A percentile compares a stretch with the other conserved stretches of the same genome.
Conservation (phyloP, 2,888 invertebrate species). For the Archips xylosteana region DNA sequence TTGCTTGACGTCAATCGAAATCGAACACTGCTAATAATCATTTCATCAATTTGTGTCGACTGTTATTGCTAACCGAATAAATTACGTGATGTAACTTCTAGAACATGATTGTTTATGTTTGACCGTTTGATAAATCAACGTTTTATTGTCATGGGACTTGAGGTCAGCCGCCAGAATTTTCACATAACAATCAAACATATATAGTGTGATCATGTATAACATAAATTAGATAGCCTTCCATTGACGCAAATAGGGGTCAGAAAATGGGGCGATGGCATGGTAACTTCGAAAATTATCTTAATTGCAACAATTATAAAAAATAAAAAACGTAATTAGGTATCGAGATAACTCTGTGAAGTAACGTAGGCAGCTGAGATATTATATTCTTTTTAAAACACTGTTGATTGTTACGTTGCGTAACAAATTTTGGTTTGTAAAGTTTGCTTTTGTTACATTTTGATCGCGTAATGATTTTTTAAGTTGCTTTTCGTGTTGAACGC, state of each 20-base stretch:
- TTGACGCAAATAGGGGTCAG: conserved; percentile 66
- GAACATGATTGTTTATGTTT: conserved; percentile 20
- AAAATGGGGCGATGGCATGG: conserved; percentile 49
- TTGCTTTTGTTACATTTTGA: conserved; percentile 1
- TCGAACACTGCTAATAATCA: conserved; percentile 56
- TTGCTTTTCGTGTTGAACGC: not conserved
- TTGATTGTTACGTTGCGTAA: conserved; percentile 13
- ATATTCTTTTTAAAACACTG: not conserved
- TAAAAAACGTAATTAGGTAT: conserved; percentile 9
- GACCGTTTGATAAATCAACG: conserved; percentile 16
- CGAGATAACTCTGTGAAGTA: not conserved
- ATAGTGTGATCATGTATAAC: conserved; percentile 40
- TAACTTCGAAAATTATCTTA: conserved; percentile 38
- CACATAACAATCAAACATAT: conserved; percentile 21
- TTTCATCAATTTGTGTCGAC: conserved; percentile 59
- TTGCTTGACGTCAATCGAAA: conserved; percentile 70
- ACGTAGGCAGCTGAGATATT: conserved; percentile 3
- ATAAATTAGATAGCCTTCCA: conserved; percentile 59
- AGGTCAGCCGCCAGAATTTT: not conserved
- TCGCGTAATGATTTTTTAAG: conserved; percentile 1
- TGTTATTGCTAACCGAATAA: conserved; percentile 45
- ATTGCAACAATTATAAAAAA: conserved; percentile 18
- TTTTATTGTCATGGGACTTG: not conserved
- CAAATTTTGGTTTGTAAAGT: conserved; percentile 8
- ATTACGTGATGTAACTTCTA: conserved; percentile 25